Conservation (phyloP, 2,797 vertebrate species). For the Eupleurogrammus muticus region DNA sequence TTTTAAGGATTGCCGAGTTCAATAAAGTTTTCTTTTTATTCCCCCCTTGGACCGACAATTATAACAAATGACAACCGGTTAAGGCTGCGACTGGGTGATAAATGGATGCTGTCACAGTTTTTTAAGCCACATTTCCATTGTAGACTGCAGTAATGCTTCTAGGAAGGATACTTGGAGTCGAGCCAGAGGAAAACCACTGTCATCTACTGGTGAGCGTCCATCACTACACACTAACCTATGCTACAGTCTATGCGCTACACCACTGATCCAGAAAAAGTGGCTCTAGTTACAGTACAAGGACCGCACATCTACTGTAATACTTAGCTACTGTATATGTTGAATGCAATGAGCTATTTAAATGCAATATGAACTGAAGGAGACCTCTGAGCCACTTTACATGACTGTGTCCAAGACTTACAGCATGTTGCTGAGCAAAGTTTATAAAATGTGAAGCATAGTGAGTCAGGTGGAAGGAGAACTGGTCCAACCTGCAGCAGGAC, state of each 20-base stretch:
- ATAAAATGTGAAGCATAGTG: background rate
- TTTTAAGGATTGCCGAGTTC: background rate
- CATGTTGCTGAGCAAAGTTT: too few species aligned
- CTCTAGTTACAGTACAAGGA: background rate
- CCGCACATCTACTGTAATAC: background rate
- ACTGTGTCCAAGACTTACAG: background rate
- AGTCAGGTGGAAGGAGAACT: background rate
- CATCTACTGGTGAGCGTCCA: conserved; percentile 53
- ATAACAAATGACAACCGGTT: background rate
- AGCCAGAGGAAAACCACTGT: conserved; percentile 34
- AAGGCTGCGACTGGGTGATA: background rate
- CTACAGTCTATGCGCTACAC: background rate
- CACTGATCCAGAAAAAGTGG: background rate
- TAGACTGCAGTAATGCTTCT: conserved; percentile 53
- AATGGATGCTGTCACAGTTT: background rate
- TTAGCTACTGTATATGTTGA: background rate
- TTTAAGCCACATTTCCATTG: conserved; percentile 39
- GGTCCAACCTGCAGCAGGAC: too few species aligned
- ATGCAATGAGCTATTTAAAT: background rate
- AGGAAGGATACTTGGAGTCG: conserved; percentile 13
- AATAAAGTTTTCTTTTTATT: background rate
- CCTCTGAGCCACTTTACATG: background rate
- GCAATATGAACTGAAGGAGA: background rate
- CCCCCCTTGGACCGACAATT: background rate
- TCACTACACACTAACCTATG: conserved; percentile 20